Base-by-base conservation (phyloP, 2,797 vertebrate species). In the Harpagifer antarcticus region DNA sequence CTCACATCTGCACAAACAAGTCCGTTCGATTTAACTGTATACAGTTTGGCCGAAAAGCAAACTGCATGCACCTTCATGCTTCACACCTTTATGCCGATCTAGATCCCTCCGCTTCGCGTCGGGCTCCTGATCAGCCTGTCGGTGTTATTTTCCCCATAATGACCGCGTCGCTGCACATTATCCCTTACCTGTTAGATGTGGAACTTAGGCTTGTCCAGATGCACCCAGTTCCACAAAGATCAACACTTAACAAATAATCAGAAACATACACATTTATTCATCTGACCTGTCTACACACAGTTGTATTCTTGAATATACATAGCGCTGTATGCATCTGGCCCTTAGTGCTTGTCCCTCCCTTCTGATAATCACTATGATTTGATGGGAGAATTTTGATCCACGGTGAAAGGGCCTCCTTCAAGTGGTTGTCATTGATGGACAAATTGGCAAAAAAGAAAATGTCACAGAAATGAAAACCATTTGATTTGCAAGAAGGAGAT, bases 301-400 rank as follows among this genome's bases (percentile, higher is more conserved):
- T 37, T 37, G 6, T 37, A 9, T 37, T 37, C 1, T 37, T 37
- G 8, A 37, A 37, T 37, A 9, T 9, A 37, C 33, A 27, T 15
- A 17, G 44, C 47, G 27, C 33, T 17, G 49, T 0, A 33, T 62
- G 1, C 47, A 47, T 48, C 23, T n/a, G 60, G 17, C 45, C 17
- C 11, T 12, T 50, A 50, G 19, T 73, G 37, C 12, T 68, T n/a
- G 2, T 64, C 10, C 68, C 37, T 60, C 56, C 23, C 2, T 52
- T 78, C 61, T 80, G 57, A 75, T 76, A 76, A 85, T 80, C 73
- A 76, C 54, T 66, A 13, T 77, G 69, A 81, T 78, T 81, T 49
- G 49, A 65, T 19, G 19, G 62, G 23, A 62, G 44, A 52, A 33
- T 71, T 76, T 31, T 43, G 20, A 62, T 69, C 68, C 43, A 2